Evolutionary conservation across 2,797 vertebrate genomes (phyloP).

Genomic region (Nannoperca obscura): DNA sequence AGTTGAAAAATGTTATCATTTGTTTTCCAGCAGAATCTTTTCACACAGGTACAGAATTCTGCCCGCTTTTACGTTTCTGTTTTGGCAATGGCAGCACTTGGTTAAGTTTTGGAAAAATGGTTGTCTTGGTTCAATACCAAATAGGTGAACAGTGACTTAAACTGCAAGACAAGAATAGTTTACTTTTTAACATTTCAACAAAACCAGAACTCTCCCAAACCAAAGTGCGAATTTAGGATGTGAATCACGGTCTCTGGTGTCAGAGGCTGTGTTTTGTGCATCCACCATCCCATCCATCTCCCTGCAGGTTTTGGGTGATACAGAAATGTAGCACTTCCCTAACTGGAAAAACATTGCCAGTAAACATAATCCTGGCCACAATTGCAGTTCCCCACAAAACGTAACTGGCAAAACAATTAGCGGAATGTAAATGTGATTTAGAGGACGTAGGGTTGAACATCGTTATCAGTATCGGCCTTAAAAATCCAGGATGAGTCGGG

Average conservation of each 20-base stretch:
- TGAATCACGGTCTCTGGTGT: neutral
- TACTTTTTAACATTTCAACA: neutral
- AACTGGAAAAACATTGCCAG: too few species aligned
- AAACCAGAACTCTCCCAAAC: neutral
- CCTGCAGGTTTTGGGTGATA: neutral
- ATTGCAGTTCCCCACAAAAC: neutral
- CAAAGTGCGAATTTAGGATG: neutral
- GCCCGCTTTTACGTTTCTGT: neutral
- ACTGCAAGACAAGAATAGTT: neutral
- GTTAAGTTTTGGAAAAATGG: neutral
- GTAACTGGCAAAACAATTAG: neutral
- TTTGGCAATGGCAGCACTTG: neutral
- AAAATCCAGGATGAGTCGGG: neutral
- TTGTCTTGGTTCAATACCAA: neutral
- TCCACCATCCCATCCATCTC: neutral
- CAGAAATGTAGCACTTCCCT: neutral
- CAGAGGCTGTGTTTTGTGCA: neutral
- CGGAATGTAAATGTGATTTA: too few species aligned
- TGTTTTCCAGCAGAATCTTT: neutral
- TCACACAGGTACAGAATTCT: neutral
- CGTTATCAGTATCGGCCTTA: neutral
- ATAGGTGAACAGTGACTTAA: neutral
- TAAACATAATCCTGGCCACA: neutral
- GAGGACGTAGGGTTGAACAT: neutral
- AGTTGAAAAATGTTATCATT: neutral